Percentiles rank a stretch among this genome's conserved stretches.
Evolutionary conservation across 2,797 vertebrate genomes (phyloP).

Genomic region (Zenarchopterus dispar): DNA sequence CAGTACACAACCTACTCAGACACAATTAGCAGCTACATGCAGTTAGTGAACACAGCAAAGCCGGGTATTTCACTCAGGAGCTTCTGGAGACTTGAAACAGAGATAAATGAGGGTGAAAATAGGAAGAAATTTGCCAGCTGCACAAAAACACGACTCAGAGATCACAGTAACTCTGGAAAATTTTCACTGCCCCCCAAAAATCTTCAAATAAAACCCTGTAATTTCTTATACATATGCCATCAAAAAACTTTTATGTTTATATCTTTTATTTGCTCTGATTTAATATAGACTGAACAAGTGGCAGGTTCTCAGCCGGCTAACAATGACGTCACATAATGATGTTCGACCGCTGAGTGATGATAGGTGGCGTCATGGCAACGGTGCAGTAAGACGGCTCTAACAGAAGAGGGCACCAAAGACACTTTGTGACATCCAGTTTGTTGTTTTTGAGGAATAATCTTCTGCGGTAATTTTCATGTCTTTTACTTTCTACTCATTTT

Average conservation of each 20-base stretch:
- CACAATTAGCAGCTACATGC: not conserved
- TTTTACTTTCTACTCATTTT: not conserved
- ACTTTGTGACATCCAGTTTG: slow-evolving; percentile 4
- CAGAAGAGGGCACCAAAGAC: slow-evolving; percentile 69
- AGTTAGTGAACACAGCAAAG: not conserved
- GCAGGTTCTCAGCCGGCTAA: not conserved
- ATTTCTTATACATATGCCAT: not conserved
- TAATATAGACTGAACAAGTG: not conserved
- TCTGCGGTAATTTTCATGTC: not conserved
- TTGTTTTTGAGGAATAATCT: not conserved
- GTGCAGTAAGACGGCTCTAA: slow-evolving; percentile 38
- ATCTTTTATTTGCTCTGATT: not conserved
- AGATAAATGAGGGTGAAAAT: not conserved
- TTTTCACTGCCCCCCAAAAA: not conserved
- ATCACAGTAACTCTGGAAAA: not conserved
- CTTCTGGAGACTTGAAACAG: not conserved
- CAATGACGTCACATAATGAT: not conserved
- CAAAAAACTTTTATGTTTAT: not conserved
- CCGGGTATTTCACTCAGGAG: not conserved
- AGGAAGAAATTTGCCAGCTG: not conserved
- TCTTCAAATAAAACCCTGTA: not conserved
- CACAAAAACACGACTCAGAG: too few relatives aligned
- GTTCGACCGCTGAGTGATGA: not conserved
- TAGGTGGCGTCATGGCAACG: not conserved
- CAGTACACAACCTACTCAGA: too few relatives aligned